phyloP scores from a whole-genome alignment of 1,140 invertebrate genomes.

The Drosophila watanabei region DNA sequence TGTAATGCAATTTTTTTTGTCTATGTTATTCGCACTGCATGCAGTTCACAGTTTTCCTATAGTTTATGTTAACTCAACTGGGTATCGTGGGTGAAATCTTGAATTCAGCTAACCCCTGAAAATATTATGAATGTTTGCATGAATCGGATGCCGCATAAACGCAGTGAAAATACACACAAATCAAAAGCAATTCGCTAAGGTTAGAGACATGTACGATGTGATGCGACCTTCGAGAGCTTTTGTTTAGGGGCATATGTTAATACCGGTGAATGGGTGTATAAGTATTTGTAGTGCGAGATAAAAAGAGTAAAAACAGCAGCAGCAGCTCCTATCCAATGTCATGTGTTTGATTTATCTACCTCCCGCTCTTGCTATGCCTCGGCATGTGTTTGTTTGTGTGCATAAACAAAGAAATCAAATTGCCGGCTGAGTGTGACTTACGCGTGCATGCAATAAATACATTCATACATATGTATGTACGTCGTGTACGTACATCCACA shows the following conservation, averaged over 20 bases:
- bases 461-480: slow-evolving; percentile 7
- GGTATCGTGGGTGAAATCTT: not conserved
- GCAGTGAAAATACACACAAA: slow-evolving; percentile 28
- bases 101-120: not conserved
- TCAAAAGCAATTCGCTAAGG: slow-evolving; percentile 51
- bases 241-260: slow-evolving; percentile 31
- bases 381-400: slow-evolving; percentile 25
- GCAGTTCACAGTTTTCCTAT: not conserved
- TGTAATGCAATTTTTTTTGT: not conserved
- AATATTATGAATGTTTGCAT: not conserved
- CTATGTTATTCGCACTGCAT: not conserved
- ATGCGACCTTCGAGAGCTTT: slow-evolving; percentile 61
- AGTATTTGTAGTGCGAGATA: slow-evolving; percentile 40
- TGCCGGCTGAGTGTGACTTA: slow-evolving; percentile 61
- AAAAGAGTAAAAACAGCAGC: slow-evolving; percentile 40
- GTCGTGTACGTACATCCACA: slow-evolving; percentile 30
- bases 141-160: not conserved
- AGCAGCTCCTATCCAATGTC: slow-evolving; percentile 42
- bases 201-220: slow-evolving; percentile 41
- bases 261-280: slow-evolving; percentile 10
- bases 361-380: slow-evolving; percentile 1
- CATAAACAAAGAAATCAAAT: slow-evolving; percentile 57
- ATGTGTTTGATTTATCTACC: slow-evolving; percentile 17
- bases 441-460: slow-evolving; percentile 64
- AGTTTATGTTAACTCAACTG: not conserved